Conservation (phyloP, 2,113 vertebrate genomes). For the Cariama cristata region DNA sequence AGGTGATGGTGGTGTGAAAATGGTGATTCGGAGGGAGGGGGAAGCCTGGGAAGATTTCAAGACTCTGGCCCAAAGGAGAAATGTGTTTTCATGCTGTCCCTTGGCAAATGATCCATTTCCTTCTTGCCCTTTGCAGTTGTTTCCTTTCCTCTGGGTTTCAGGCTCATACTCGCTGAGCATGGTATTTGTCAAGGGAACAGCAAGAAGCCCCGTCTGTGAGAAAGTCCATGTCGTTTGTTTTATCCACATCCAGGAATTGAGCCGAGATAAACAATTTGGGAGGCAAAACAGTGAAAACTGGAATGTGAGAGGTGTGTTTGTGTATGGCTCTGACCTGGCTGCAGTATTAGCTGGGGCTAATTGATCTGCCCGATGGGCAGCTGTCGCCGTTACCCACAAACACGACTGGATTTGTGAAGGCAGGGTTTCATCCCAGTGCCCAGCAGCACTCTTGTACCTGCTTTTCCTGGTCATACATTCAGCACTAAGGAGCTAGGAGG, state of each 20-base stretch:
- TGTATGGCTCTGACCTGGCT: constrained; percentile 24
- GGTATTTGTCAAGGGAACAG: constrained; percentile 60
- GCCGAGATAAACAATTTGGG: constrained; percentile 53
- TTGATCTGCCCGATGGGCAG: not conserved
- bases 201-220: constrained; percentile 45
- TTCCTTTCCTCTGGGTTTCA: constrained; percentile 55
- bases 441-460: not conserved
- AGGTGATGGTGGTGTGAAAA: not conserved
- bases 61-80: constrained; percentile 16
- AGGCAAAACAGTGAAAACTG: constrained; percentile 59
- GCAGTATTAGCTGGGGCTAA: not conserved
- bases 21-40: not conserved
- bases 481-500: not conserved
- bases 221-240: constrained; percentile 64
- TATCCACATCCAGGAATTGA: constrained; percentile 70
- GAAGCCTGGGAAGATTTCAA: constrained; percentile 41
- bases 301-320: constrained; percentile 54
- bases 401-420: not conserved
- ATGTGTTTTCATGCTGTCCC: constrained; percentile 56
- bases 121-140: constrained; percentile 61
- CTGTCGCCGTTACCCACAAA: not conserved
- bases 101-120: constrained; percentile 62
- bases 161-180: constrained; percentile 30
- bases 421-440: not conserved
- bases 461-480: not conserved